phyloP scores from a whole-genome alignment of 2,888 invertebrate genomes.

The Epirrita christyi region DNA sequence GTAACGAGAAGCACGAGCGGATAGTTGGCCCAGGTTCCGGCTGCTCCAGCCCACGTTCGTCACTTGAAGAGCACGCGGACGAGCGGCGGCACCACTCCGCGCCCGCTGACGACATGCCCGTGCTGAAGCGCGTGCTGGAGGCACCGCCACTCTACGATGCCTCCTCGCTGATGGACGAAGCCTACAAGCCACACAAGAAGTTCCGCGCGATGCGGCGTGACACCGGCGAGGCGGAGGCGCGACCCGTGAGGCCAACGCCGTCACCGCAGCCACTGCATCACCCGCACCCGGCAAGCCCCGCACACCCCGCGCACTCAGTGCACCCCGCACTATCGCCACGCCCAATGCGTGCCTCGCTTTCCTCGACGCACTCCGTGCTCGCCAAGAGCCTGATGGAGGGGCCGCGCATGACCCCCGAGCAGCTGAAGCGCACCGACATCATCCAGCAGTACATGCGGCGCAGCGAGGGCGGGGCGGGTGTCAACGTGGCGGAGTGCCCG shows the following conservation, averaged over 20 bases:
- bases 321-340: slow-evolving; percentile 82
- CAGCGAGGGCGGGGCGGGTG: slow-evolving; percentile 84
- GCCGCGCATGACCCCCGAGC: slow-evolving; percentile 97
- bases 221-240: slow-evolving; percentile 89
- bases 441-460: slow-evolving; percentile 97
- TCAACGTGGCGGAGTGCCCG: slow-evolving; percentile 68
- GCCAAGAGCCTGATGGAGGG: slow-evolving; percentile 96
- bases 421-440: slow-evolving; percentile 95
- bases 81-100: slow-evolving; percentile 79
- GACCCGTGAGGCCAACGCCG: slow-evolving; percentile 72
- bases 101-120: slow-evolving; percentile 95
- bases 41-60: slow-evolving; percentile 94
- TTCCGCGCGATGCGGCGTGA: slow-evolving; percentile 95
- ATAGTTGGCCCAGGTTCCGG: slow-evolving; percentile 88
- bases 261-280: slow-evolving; percentile 82
- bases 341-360: slow-evolving; percentile 85
- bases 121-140: slow-evolving; percentile 95
- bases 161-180: slow-evolving; percentile 96
- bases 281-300: slow-evolving; percentile 73
- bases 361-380: slow-evolving; percentile 94
- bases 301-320: slow-evolving; percentile 44
- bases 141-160: slow-evolving; percentile 97
- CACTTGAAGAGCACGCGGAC: slow-evolving; percentile 91
- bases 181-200: slow-evolving; percentile 98
- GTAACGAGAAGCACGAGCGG: slow-evolving; percentile 94